These are phyloP conservation scores for Spilogale gracilis DNA, from an alignment of 2,113 vertebrate genomes.

Conservation along the genomic window DNA sequence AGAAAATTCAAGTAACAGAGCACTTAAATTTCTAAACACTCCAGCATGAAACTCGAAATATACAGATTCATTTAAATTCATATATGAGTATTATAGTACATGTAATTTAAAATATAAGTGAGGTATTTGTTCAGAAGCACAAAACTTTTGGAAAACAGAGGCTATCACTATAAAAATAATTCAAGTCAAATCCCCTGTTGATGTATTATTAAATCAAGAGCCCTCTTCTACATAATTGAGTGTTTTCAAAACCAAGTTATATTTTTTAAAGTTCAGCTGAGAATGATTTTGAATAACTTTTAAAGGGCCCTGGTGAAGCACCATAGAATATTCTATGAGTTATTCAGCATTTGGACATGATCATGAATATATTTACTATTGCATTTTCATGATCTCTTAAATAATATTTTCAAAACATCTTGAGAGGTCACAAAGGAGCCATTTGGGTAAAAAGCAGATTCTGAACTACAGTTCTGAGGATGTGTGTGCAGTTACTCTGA, in stretches of 20 bases:
- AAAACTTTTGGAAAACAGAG: background rate
- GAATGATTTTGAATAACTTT: conserved; percentile 46
- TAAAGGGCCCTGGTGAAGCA: background rate
- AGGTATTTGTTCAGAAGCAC: background rate
- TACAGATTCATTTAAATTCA: conserved; percentile 26
- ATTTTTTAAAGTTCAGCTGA: conserved; percentile 59
- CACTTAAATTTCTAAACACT: background rate
- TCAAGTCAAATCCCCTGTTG: background rate
- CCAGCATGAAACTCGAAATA: background rate
- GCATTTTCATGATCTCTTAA: conserved; percentile 16
- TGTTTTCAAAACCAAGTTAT: conserved; percentile 47
- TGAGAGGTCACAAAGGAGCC: background rate
- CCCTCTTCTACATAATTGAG: conserved; percentile 10
- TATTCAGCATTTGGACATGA: conserved; percentile 42
- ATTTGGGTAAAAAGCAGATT: background rate
- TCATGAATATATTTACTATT: conserved; percentile 48
- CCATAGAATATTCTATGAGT: conserved; percentile 18
- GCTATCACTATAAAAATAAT: background rate
- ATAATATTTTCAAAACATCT: conserved; percentile 53
- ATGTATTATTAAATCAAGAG: background rate
- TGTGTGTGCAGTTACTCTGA: background rate
- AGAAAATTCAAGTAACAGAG: conserved; percentile 3
- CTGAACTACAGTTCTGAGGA: background rate
- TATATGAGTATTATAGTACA: background rate
- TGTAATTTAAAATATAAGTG: background rate